A percentile compares a stretch with the other conserved stretches of the same genome.
Conservation (phyloP, 2,888 invertebrate genomes). For the Omphaloscelis lunosa region DNA sequence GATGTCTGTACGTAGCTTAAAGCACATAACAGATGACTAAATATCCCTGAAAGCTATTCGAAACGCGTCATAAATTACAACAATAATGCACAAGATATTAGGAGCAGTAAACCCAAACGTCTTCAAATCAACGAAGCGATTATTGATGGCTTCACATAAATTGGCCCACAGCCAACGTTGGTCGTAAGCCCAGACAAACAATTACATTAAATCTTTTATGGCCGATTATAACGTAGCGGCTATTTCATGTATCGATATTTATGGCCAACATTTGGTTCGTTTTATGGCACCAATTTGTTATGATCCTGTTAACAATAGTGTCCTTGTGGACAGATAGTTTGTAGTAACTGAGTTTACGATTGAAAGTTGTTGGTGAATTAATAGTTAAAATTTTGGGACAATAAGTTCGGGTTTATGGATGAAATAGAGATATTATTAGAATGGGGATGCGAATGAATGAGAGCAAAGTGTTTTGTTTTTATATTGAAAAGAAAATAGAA, state of each 20-base stretch:
- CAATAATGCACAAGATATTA: slow-evolving; percentile 33
- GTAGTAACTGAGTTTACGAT: slow-evolving; percentile 15
- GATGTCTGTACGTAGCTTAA: not conserved
- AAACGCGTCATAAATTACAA: slow-evolving; percentile 37
- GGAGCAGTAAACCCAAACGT: slow-evolving; percentile 33
- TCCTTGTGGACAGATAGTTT: slow-evolving; percentile 43
- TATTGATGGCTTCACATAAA: slow-evolving; percentile 55
- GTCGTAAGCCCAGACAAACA: slow-evolving; percentile 56
- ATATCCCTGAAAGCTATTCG: slow-evolving; percentile 7
- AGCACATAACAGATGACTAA: slow-evolving; percentile 16
- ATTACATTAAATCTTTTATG: slow-evolving; percentile 67
- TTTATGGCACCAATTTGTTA: slow-evolving; percentile 69
- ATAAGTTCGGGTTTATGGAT: not conserved
- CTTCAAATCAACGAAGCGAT: slow-evolving; percentile 45
- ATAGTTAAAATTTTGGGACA: slow-evolving; percentile 3
- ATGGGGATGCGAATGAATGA: not conserved
- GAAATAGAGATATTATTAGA: not conserved
- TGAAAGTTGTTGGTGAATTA: slow-evolving; percentile 17
- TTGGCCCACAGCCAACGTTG: slow-evolving; percentile 48
- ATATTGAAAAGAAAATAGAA: not conserved
- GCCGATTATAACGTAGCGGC: slow-evolving; percentile 60
- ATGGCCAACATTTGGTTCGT: slow-evolving; percentile 57
- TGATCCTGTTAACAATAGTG: slow-evolving; percentile 64
- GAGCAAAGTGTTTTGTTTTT: not conserved
- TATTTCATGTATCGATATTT: slow-evolving; percentile 65